Evolutionary conservation across 2,888 invertebrate species (phyloP).

Genomic region (Thymelicus sylvestris): DNA sequence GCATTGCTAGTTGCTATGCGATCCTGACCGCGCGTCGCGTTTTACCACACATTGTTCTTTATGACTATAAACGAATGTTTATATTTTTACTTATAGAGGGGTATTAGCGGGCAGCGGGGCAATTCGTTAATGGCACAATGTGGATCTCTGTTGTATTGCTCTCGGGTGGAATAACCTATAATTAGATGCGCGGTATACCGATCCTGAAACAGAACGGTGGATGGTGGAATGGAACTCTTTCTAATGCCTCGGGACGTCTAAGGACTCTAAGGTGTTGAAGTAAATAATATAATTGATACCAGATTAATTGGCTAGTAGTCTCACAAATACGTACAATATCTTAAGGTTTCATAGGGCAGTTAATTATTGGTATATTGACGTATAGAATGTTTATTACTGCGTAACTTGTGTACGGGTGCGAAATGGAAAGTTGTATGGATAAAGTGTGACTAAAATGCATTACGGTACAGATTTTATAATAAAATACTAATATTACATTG

Average conservation of each 20-base stretch:
- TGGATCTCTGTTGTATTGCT: conserved; percentile 77
- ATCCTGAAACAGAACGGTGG: conserved; percentile 24
- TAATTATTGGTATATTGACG: too few relatives aligned
- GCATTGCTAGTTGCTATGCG: too few relatives aligned
- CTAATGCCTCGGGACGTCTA: background rate
- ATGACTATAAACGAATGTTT: conserved; percentile 28
- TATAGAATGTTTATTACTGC: too few relatives aligned
- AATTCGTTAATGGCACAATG: conserved; percentile 77
- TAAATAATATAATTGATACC: too few relatives aligned
- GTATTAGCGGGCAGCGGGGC: conserved; percentile 66
- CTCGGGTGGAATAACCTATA: conserved; percentile 83
- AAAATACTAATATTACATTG: too few relatives aligned
- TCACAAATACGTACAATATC: too few relatives aligned
- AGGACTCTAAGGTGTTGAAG: background rate
- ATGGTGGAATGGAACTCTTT: conserved; percentile 6
- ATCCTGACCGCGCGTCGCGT: conserved; percentile 8
- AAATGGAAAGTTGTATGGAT: too few relatives aligned
- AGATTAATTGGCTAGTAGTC: too few relatives aligned
- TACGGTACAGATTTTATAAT: too few relatives aligned
- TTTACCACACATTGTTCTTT: conserved; percentile 19
- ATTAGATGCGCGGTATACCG: conserved; percentile 80
- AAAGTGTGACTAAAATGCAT: too few relatives aligned
- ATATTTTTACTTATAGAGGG: conserved; percentile 31
- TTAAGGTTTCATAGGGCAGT: too few relatives aligned
- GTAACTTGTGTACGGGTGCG: too few relatives aligned